A percentile compares a stretch with the other conserved stretches of the same genome.
phyloP scores from a whole-genome alignment of 2,888 invertebrate species.

The Antheraea yamamai region DNA sequence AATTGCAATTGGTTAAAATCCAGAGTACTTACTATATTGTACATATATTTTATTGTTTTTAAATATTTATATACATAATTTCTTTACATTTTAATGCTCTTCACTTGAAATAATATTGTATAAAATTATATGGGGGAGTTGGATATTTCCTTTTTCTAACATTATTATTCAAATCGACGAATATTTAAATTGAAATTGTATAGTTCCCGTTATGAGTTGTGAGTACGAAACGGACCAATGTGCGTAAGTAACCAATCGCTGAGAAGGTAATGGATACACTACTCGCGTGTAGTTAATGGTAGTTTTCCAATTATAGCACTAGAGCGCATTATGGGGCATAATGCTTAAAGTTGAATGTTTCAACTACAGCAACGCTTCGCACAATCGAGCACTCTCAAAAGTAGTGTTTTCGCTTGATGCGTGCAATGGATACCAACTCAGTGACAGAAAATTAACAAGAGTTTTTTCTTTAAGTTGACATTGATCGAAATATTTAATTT shows the following conservation, averaged over 20 bases:
- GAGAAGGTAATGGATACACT: neutral
- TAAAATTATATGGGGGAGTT: neutral
- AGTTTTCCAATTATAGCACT: too few species aligned
- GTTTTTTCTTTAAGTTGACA: too few species aligned
- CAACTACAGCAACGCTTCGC: too few species aligned
- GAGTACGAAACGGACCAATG: neutral
- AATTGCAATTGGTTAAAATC: constrained; percentile 23
- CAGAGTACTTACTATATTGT: neutral
- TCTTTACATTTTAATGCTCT: neutral
- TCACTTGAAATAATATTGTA: neutral
- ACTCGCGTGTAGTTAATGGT: neutral
- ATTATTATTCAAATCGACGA: neutral
- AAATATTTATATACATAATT: neutral
- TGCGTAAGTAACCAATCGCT: too few species aligned
- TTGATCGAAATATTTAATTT: too few species aligned
- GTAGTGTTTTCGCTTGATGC: too few species aligned
- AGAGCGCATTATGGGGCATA: too few species aligned
- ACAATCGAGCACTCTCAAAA: too few species aligned
- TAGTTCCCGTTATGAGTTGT: neutral
- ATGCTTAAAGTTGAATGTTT: too few species aligned
- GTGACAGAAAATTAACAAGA: too few species aligned
- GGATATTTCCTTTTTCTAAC: neutral
- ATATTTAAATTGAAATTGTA: neutral
- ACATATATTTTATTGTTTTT: neutral
- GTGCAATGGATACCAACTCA: too few species aligned